A percentile compares a stretch with the other conserved stretches of the same genome.
Evolutionary conservation across 2,113 vertebrate genomes (phyloP).

Genomic region (Morone chrysops): DNA sequence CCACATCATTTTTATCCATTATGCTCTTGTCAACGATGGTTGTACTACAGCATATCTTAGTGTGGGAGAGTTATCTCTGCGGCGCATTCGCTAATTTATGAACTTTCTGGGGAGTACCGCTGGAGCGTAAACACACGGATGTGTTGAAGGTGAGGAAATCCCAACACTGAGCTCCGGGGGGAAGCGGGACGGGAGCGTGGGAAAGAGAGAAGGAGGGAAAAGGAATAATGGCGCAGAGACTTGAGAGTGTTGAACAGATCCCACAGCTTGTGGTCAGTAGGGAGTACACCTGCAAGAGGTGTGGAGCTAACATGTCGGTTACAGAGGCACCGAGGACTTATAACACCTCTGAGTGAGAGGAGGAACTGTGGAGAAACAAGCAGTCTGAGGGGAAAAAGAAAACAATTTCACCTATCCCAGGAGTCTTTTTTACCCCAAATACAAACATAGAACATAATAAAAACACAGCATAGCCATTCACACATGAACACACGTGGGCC

Average conservation of each 20-base stretch:
- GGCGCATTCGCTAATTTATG: conserved; percentile 56
- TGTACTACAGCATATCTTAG: background rate
- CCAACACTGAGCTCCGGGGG: conserved; percentile 43
- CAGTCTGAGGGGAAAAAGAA: conserved; percentile 3
- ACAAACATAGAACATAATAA: conserved; percentile 36
- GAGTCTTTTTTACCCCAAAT: conserved; percentile 32
- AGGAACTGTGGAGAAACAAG: conserved; percentile 15
- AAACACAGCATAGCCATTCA: conserved; percentile 26
- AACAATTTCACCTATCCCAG: conserved; percentile 26
- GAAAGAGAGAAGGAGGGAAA: conserved; percentile 59
- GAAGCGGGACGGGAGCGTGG: conserved; percentile 65
- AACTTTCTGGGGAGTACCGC: conserved; percentile 30
- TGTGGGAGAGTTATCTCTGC: conserved; percentile 50
- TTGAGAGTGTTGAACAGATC: conserved; percentile 14
- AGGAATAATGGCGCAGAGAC: conserved; percentile 9
- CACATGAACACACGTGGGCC: conserved; percentile 44
- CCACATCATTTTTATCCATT: conserved; percentile 30
- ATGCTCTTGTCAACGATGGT: background rate
- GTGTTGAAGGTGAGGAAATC: conserved; percentile 72
- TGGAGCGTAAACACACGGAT: conserved; percentile 54
- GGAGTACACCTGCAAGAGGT: conserved; percentile 68
- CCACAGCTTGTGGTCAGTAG: conserved; percentile 32
- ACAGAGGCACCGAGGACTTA: conserved; percentile 9
- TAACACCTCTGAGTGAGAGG: conserved; percentile 27
- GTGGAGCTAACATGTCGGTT: conserved; percentile 10